Percentiles rank a stretch among this genome's conserved stretches.
These are phyloP conservation scores for Apomyelois bistriatella DNA, from an alignment of 2,888 invertebrate species.

Conservation along the genomic window DNA sequence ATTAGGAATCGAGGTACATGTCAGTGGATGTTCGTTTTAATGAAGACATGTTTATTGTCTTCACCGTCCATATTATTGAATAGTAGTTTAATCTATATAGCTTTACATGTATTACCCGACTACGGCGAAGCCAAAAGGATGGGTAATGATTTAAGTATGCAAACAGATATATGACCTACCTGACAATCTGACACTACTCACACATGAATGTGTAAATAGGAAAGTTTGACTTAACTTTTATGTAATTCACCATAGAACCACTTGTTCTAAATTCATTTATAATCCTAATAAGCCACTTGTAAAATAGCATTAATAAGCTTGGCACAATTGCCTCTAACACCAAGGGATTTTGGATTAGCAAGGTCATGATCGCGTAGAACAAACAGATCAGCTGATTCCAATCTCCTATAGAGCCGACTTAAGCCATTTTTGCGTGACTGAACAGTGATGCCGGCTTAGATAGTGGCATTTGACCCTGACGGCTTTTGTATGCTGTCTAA, in stretches of 20 bases:
- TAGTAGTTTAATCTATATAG: too few relatives aligned
- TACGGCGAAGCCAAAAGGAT: too few relatives aligned
- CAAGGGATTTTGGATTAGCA: conserved; percentile 4
- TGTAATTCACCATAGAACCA: too few relatives aligned
- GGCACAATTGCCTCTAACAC: not conserved
- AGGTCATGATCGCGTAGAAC: conserved; percentile 1
- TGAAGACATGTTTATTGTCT: too few relatives aligned
- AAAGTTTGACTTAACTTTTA: too few relatives aligned
- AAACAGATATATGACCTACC: too few relatives aligned
- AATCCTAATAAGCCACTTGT: not conserved
- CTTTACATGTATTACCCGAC: too few relatives aligned
- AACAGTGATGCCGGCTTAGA: conserved; percentile 28
- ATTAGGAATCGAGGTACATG: not conserved
- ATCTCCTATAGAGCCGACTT: conserved; percentile 15
- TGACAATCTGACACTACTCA: too few relatives aligned
- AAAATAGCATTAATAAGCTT: not conserved
- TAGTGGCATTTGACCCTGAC: conserved; percentile 34
- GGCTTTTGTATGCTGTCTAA: conserved; percentile 19
- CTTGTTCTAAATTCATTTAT: too few relatives aligned
- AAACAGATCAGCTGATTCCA: conserved; percentile 6
- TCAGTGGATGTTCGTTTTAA: not conserved
- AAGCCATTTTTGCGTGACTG: conserved; percentile 31
- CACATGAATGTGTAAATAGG: too few relatives aligned
- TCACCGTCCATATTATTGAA: too few relatives aligned
- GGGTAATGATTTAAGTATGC: too few relatives aligned